Conservation (phyloP, 1,140 invertebrate genomes). For the Nomia melanderi region DNA sequence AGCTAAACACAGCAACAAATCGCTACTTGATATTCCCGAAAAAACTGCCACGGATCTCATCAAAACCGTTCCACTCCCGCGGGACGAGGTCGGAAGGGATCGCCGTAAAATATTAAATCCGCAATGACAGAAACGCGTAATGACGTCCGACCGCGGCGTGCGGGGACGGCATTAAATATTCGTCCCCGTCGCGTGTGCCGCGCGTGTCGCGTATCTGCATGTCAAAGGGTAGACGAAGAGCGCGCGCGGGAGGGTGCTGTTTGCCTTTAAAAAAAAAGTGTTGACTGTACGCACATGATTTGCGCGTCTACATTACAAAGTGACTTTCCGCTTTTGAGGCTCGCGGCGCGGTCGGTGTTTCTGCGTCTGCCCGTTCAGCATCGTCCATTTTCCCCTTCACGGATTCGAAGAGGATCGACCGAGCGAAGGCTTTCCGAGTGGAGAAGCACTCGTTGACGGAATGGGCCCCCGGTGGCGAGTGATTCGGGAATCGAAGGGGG, state of each 20-base stretch:
- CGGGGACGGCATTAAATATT: constrained; percentile 18
- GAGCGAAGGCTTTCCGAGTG: constrained; percentile 18
- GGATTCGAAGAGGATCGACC: constrained; percentile 47
- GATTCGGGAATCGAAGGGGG: too few species aligned
- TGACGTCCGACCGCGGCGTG: background rate
- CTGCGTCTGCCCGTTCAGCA: constrained; percentile 49
- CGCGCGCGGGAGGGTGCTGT: background rate
- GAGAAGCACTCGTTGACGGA: constrained; percentile 24
- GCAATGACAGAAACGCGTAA: background rate
- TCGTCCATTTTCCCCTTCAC: constrained; percentile 45
- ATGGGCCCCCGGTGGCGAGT: background rate
- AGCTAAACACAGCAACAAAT: background rate
- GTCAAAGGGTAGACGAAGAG: constrained; percentile 44
- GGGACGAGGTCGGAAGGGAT: background rate
- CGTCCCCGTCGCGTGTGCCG: background rate
- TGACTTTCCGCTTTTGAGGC: constrained; percentile 38
- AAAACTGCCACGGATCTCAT: background rate
- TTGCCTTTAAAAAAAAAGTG: constrained; percentile 50
- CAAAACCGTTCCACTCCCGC: background rate
- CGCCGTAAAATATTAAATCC: background rate
- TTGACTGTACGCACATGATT: constrained; percentile 50
- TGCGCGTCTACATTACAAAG: constrained; percentile 44
- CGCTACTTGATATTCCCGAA: background rate
- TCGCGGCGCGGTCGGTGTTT: constrained; percentile 35
- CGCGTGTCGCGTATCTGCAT: constrained; percentile 46